Conservation (phyloP, 2,113 vertebrate genomes). For the Craseonycteris thonglongyai region DNA sequence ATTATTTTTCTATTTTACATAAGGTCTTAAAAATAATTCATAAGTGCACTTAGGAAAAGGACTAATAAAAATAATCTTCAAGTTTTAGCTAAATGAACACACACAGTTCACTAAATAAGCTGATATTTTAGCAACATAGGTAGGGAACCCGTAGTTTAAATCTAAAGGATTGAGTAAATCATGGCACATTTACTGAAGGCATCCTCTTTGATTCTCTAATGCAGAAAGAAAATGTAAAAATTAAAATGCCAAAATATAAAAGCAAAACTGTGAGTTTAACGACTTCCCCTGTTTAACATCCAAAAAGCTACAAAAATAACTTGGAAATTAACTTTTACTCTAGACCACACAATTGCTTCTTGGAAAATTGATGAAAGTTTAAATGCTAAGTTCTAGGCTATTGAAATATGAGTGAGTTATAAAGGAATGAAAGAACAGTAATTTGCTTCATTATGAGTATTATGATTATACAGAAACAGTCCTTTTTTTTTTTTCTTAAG, state of each 20-base stretch:
- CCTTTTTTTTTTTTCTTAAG: not conserved
- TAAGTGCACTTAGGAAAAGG: slow-evolving; percentile 31
- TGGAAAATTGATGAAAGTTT: not conserved
- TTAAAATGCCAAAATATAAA: not conserved
- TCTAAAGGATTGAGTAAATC: not conserved
- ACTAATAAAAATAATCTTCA: not conserved
- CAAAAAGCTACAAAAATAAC: not conserved
- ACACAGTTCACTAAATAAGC: not conserved
- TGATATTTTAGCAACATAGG: not conserved
- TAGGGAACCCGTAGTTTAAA: not conserved
- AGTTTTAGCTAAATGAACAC: not conserved
- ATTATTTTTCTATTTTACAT: not conserved
- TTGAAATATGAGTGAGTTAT: not conserved
- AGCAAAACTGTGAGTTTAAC: not conserved
- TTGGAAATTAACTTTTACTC: not conserved
- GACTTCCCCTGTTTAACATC: not conserved
- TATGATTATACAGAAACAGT: not conserved
- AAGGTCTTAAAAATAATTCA: slow-evolving; percentile 10
- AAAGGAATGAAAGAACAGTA: not conserved
- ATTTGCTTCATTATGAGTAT: not conserved
- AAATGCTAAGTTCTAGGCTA: not conserved
- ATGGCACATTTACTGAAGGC: not conserved
- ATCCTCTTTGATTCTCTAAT: not conserved
- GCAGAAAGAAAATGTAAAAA: not conserved
- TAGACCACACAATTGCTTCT: not conserved